phyloP scores from a whole-genome alignment of 2,113 vertebrate genomes.

The Cynocephalus volans region DNA sequence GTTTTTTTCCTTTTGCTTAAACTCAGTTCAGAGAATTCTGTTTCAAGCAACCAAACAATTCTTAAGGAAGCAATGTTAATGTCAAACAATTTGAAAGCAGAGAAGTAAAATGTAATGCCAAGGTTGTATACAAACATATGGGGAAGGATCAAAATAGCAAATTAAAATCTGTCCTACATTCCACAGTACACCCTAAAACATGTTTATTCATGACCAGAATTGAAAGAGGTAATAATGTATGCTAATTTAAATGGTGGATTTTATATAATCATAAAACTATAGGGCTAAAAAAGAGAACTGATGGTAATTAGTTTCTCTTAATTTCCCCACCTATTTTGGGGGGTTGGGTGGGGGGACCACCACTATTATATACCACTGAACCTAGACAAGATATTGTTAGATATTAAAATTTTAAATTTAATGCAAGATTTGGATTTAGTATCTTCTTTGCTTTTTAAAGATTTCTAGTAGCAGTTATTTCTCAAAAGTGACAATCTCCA shows the following conservation, averaged over 20 bases:
- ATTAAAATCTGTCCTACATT: neutral
- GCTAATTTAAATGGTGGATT: neutral
- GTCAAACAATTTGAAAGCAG: neutral
- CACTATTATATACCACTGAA: neutral
- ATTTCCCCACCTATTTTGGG: neutral
- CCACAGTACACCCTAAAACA: neutral
- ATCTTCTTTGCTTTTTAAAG: neutral
- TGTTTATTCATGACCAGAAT: constrained; percentile 20
- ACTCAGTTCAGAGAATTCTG: neutral
- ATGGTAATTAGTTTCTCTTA: neutral
- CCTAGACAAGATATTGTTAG: neutral
- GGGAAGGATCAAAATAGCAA: neutral
- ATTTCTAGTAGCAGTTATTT: neutral
- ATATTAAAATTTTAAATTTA: neutral
- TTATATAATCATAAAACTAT: constrained; percentile 11
- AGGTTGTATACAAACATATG: neutral
- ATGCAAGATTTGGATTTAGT: neutral
- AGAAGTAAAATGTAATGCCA: neutral
- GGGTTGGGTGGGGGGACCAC: neutral
- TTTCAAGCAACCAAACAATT: neutral
- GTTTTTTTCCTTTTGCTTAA: neutral
- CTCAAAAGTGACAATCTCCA: neutral
- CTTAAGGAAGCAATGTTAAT: neutral
- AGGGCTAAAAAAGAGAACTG: neutral
- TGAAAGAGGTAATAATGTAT: neutral